phyloP scores from a whole-genome alignment of 2,888 invertebrate genomes.

The Archaeoteleia sp. region DNA sequence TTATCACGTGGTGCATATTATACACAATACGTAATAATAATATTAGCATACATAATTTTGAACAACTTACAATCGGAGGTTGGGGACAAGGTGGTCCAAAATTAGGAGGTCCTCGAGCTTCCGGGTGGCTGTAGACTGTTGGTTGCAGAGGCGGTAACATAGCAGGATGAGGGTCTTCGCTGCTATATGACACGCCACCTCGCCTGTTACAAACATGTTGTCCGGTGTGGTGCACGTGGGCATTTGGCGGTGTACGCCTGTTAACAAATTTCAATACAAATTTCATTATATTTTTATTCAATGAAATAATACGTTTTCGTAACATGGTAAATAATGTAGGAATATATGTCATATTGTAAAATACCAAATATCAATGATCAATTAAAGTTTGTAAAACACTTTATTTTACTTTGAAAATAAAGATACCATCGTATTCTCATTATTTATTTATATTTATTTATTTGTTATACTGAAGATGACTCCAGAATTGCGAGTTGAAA shows the following conservation, averaged over 20 bases:
- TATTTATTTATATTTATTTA: too few relatives aligned
- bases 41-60: too few relatives aligned
- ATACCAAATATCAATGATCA: too few relatives aligned
- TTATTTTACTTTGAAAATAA: too few relatives aligned
- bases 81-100: slow-evolving; percentile 65
- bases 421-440: too few relatives aligned
- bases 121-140: slow-evolving; percentile 75
- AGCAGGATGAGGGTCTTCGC: slow-evolving; percentile 25
- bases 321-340: not conserved
- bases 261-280: slow-evolving; percentile 13
- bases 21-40: too few relatives aligned
- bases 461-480: too few relatives aligned
- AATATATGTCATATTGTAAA: too few relatives aligned
- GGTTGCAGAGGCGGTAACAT: slow-evolving; percentile 72
- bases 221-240: slow-evolving; percentile 59
- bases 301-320: slow-evolving; percentile 3
- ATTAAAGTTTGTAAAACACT: too few relatives aligned
- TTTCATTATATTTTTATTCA: not conserved
- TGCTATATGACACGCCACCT: slow-evolving; percentile 41
- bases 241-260: slow-evolving; percentile 61
- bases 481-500: too few relatives aligned
- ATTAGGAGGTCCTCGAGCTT: slow-evolving; percentile 66
- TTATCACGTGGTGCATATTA: too few relatives aligned
- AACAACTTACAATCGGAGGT: slow-evolving; percentile 58
- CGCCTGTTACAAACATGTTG: slow-evolving; percentile 59